phyloP scores from a whole-genome alignment of 2,888 invertebrate genomes.

The Argyresthia albistria region DNA sequence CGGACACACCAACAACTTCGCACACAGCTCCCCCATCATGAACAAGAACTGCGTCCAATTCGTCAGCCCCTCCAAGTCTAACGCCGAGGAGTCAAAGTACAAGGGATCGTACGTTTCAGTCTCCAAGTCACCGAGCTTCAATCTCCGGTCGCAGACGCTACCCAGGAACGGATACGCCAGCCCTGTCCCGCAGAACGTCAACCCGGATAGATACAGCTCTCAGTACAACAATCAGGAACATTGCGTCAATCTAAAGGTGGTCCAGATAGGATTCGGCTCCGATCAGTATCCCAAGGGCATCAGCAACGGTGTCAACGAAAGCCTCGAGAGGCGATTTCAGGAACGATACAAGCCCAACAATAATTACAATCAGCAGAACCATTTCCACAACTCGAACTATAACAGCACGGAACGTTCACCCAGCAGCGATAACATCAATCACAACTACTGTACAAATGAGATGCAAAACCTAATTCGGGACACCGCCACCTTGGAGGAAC shows the following conservation, averaged over 20 bases:
- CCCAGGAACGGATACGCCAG: conserved; percentile 77
- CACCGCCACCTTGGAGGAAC: conserved; percentile 78
- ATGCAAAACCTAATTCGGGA: conserved; percentile 62
- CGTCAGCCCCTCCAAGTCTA: conserved; percentile 56
- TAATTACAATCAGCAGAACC: conserved; percentile 46
- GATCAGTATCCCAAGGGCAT: conserved; percentile 74
- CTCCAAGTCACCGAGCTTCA: conserved; percentile 61
- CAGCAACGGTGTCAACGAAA: conserved; percentile 56
- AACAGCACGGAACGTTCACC: conserved; percentile 54
- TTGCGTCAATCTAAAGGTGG: conserved; percentile 71
- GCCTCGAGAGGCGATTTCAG: conserved; percentile 61
- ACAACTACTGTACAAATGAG: conserved; percentile 54
- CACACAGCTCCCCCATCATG: conserved; percentile 66
- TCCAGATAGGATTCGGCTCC: conserved; percentile 73
- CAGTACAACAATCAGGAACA: conserved; percentile 68
- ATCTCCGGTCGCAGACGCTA: conserved; percentile 77
- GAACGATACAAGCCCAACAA: conserved; percentile 58
- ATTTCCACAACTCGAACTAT: conserved; percentile 56
- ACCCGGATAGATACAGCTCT: conserved; percentile 64
- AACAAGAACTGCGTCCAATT: conserved; percentile 72
- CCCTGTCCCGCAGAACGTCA: conserved; percentile 49
- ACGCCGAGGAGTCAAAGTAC: conserved; percentile 55
- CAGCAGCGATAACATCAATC: conserved; percentile 58
- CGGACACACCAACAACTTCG: conserved; percentile 47
- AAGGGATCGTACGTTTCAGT: conserved; percentile 48